Conservation (phyloP, 2,888 invertebrate species). For the Chromoteleia sp. region DNA sequence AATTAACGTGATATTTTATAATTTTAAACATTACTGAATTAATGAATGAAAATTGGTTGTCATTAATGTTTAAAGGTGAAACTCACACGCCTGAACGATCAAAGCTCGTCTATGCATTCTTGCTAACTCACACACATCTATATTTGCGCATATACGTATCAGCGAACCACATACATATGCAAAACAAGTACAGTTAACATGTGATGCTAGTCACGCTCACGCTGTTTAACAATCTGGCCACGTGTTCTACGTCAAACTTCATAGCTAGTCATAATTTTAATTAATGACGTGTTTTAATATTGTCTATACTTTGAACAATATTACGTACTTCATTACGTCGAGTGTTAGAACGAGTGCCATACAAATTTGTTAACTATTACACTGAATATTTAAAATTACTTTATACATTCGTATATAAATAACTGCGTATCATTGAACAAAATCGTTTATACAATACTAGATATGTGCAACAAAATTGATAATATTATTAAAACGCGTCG, state of each 20-base stretch:
- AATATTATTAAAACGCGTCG: too few species aligned
- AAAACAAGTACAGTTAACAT: slow-evolving; percentile 36
- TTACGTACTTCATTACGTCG: slow-evolving; percentile 12
- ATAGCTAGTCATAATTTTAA: slow-evolving; percentile 55
- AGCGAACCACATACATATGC: slow-evolving; percentile 19
- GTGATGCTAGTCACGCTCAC: slow-evolving; percentile 56
- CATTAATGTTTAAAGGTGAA: slow-evolving; percentile 47
- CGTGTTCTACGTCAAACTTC: slow-evolving; percentile 59
- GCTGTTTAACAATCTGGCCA: slow-evolving; percentile 55
- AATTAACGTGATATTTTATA: slow-evolving; percentile 20
- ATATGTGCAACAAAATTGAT: too few species aligned
- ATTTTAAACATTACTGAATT: slow-evolving; percentile 11
- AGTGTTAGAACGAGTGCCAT: neutral
- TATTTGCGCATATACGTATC: slow-evolving; percentile 12
- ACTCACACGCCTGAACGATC: slow-evolving; percentile 34
- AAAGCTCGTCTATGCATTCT: slow-evolving; percentile 42
- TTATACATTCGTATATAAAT: too few species aligned
- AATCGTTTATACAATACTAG: too few species aligned
- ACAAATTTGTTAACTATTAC: neutral
- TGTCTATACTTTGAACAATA: slow-evolving; percentile 29
- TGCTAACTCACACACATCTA: slow-evolving; percentile 5
- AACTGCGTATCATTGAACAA: too few species aligned
- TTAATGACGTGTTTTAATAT: slow-evolving; percentile 54
- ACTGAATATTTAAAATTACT: too few species aligned
- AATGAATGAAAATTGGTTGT: slow-evolving; percentile 45